Percentiles rank a stretch among this genome's conserved stretches.
Conservation (phyloP, 2,113 vertebrate species). For the Chloroceryle aenea region DNA sequence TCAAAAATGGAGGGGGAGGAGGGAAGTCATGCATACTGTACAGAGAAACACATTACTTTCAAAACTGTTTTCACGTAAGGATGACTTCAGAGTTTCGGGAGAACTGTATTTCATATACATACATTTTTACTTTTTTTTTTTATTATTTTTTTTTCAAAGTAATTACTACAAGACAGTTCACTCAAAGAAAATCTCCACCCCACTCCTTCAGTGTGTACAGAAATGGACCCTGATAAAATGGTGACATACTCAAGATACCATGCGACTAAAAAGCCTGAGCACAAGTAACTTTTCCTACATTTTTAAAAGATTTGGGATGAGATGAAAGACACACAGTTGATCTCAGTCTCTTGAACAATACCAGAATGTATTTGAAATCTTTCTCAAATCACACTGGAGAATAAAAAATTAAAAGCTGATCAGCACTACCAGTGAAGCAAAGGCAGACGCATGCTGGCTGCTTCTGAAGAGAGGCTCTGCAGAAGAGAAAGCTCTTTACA, state of each 20-base stretch:
- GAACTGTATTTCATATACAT: neutral
- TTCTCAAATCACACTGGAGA: neutral
- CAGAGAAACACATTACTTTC: neutral
- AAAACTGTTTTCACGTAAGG: neutral
- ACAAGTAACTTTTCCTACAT: neutral
- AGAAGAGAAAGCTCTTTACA: neutral
- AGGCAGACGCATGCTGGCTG: neutral
- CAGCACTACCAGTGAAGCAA: neutral
- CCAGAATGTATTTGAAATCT: neutral
- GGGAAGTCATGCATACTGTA: neutral
- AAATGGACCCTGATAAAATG: neutral
- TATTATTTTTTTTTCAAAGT: neutral
- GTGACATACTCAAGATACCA: neutral
- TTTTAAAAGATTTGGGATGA: neutral
- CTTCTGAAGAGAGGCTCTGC: neutral
- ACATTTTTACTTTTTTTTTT: neutral
- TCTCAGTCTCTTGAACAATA: neutral
- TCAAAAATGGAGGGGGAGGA: neutral
- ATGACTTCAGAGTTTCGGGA: neutral
- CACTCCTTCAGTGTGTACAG: neutral
- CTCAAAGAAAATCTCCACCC: neutral
- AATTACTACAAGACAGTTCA: neutral
- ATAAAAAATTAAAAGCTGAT: neutral
- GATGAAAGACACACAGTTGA: neutral
- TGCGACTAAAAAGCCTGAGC: neutral